Evolutionary conservation across 1,140 invertebrate species (phyloP), one percentile per base, ranked within the genome.

Genomic region (Neomicropteryx cornuta): DNA sequence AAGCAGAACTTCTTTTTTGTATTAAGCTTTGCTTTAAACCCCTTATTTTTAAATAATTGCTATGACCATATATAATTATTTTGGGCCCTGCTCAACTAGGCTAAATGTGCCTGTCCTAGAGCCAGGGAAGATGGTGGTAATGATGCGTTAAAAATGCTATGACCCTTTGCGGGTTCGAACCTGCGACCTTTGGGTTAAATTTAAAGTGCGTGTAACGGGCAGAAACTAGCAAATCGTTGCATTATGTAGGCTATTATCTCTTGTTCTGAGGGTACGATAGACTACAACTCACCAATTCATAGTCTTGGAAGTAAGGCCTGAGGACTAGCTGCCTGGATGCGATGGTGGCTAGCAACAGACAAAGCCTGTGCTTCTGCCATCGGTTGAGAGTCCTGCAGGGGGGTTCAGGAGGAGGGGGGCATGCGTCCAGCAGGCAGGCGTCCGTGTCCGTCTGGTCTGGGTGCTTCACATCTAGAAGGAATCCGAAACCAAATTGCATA

Each of bases 271-370:
- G 24, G n/a, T 27, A 27, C n/a, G 23, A 18, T 6, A 28, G 11
- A 21, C 19, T 30, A 14, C 3, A 35, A 13, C 22, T 54, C 45
- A 78, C 79, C 50, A 82, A 47, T 53, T 82, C 80, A 51, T 83
- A 83, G 49, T 83, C 80, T 58, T 82, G 79, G 58, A 84, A 83
- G 49, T 81, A 82, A 0, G 80, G 79, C 36, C 69, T 61, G 11
- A 83, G 57, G 2, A 76, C 63, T 5, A 79, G 43, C 39, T 74
- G 68, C 8, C 68, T 53, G 36, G 73, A 59, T 0, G 79, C 76
- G 24, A 83, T 80, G 53, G 81, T 81, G 21, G 78, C 71, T 1
- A 82, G 56, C 27, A 82, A 63, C 20, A 80, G 55, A 53, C 71
- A 75, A 3, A 82, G 56, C 20, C 70, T 68, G 14, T 77, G 60